Base-by-base conservation (phyloP, 1,140 invertebrate species). In the Whitmania pigra region DNA sequence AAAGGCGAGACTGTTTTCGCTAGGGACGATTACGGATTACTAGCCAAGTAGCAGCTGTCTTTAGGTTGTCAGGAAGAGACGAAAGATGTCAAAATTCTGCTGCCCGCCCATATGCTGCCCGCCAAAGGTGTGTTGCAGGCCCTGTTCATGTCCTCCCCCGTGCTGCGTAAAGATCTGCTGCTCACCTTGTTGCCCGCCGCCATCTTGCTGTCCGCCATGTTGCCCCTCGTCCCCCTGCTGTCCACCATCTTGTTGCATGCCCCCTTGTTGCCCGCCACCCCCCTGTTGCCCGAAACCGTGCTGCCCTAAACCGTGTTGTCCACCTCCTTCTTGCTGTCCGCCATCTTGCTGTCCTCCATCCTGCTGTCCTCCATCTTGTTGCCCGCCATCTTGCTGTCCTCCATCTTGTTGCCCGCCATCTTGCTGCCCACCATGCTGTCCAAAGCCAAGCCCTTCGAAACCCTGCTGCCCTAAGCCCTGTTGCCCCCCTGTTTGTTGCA, bases 361-460 rank as follows among this genome's bases (percentile, higher is more conserved):
- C 9, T 57, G 54, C 54, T 57, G 54, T 9, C 25, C 54, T 2
- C 54, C 54, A n/a, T 57, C 20, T 57, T 57, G 54, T 9, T 57
- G 54, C 25, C 20, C 29, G 57, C 22, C 57, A 31, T 63, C 57
- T 31, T 63, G 57, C 20, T 63, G 57, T 13, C 22, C n/a, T 27
- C 55, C 57, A 63, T 17, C 57, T 7, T 63, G 57, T 31, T 63
- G 57, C 22, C 15, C 57, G 57, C 57, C 57, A n/a, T n/a, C n/a
- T 2, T 63, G 57, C 15, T 63, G 57, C 18, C 20, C 57, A n/a
- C 57, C 57, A 4, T 63, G 57, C 18, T 63, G 57, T 63, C 57
- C 57, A 20, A 63, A 63, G 57, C 22, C 29, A 6, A 63, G 57
- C 29, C 57, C 57, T 31, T 63, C 22, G 9, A 25, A 31, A 13